Percentiles rank a stretch among this genome's conserved stretches.
Conservation (phyloP, 2,888 invertebrate species). For the Itoplectis maculator region DNA sequence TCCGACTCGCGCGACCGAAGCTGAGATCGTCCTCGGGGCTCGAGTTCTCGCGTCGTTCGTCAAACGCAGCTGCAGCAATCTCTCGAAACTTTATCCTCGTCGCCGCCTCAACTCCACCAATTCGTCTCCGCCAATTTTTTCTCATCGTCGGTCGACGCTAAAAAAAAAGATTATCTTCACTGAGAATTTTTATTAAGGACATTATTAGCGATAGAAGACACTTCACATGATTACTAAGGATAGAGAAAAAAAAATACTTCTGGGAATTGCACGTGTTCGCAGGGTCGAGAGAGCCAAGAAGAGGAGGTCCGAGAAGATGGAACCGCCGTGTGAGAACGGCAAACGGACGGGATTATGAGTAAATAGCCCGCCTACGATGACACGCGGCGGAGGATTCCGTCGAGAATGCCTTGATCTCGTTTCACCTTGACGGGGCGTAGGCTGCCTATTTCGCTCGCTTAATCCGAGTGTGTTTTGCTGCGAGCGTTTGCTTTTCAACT, state of each 20-base stretch:
- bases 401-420: constrained; percentile 41
- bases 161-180: neutral
- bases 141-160: constrained; percentile 43
- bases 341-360: constrained; percentile 24
- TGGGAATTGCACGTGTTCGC: constrained; percentile 41
- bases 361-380: constrained; percentile 49
- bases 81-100: constrained; percentile 33
- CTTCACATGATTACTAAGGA: neutral
- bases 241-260: constrained; percentile 5
- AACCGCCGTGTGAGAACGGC: constrained; percentile 33
- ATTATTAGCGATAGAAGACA: constrained; percentile 15
- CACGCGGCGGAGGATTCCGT: constrained; percentile 26
- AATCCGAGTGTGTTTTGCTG: constrained; percentile 29
- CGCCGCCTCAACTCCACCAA: constrained; percentile 44
- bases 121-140: constrained; percentile 20
- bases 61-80: constrained; percentile 36
- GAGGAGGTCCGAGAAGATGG: constrained; percentile 27
- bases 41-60: constrained; percentile 10
- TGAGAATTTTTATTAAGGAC: constrained; percentile 28
- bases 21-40: constrained; percentile 9
- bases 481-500: constrained; percentile 27
- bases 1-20: neutral
- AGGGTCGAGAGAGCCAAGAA: constrained; percentile 28
- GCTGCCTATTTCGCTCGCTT: constrained; percentile 41
- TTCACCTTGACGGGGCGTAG: constrained; percentile 51